Percentiles rank a stretch among this genome's conserved stretches.
These are phyloP conservation scores for Brachyopa scutellaris DNA, from an alignment of 2,888 invertebrate species.

Conservation along the genomic window DNA sequence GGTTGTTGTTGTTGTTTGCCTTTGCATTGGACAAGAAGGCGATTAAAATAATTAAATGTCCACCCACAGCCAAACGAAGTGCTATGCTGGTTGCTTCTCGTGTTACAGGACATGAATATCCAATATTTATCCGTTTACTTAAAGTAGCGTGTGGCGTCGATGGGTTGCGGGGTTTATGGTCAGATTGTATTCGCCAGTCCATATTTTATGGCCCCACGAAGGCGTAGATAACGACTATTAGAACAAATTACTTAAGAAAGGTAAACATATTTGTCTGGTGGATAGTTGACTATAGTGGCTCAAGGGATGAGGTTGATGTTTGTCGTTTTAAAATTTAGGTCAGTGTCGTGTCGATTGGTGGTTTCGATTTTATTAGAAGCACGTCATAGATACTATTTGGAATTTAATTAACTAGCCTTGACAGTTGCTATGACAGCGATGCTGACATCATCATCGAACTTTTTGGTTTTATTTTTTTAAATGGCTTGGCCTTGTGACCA, in stretches of 20 bases:
- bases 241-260: slow-evolving; percentile 43
- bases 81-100: no score
- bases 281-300: background rate
- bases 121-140: slow-evolving; percentile 49
- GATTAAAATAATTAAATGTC: slow-evolving; percentile 55
- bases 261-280: slow-evolving; percentile 18
- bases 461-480: no score
- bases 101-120: slow-evolving; percentile 56
- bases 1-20: background rate
- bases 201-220: slow-evolving; percentile 10
- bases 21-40: slow-evolving; percentile 18
- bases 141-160: slow-evolving; percentile 14
- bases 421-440: no score
- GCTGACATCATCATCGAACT: no score
- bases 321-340: slow-evolving; percentile 15
- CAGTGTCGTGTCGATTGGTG: slow-evolving; percentile 2
- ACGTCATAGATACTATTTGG: background rate
- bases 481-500: no score
- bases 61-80: no score
- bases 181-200: background rate
- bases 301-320: slow-evolving; percentile 9
- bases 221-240: slow-evolving; percentile 33
- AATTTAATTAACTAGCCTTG: no score
- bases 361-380: no score
- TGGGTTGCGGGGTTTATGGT: background rate